These are phyloP conservation scores for Cryptotermes secundus DNA, from an alignment of 1,140 invertebrate species.

Conservation along the genomic window DNA sequence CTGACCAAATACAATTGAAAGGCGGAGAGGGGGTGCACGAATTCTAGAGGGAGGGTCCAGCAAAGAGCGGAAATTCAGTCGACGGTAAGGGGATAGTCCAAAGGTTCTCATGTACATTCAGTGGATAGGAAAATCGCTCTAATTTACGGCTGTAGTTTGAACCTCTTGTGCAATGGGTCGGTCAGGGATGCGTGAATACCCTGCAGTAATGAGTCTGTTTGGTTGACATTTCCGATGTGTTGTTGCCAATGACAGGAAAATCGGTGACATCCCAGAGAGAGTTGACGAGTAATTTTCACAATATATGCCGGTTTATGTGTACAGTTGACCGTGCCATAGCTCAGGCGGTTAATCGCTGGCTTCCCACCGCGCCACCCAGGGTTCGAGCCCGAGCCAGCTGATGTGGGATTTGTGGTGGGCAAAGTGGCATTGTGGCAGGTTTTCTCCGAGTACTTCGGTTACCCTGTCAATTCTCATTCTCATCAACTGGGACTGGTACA, in stretches of 20 bases:
- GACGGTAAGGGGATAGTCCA: not conserved
- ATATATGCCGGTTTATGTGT: too few relatives aligned
- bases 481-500: too few relatives aligned
- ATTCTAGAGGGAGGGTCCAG: not conserved
- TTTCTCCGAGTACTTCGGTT: too few relatives aligned
- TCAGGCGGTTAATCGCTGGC: too few relatives aligned
- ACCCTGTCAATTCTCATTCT: too few relatives aligned
- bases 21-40: not conserved
- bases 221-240: not conserved
- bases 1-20: not conserved
- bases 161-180: not conserved
- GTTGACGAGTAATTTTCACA: too few relatives aligned
- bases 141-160: not conserved
- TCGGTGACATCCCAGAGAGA: not conserved
- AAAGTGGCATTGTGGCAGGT: too few relatives aligned
- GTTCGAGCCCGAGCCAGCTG: too few relatives aligned
- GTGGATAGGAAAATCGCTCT: not conserved
- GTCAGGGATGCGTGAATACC: constrained; percentile 4
- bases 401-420: too few relatives aligned
- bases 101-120: not conserved
- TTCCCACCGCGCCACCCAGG: too few relatives aligned
- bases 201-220: not conserved
- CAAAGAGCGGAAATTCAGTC: not conserved
- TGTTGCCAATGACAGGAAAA: not conserved
- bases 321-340: too few relatives aligned